Evolutionary conservation across 1,140 invertebrate species (phyloP).

Genomic region (Aphis craccivora): DNA sequence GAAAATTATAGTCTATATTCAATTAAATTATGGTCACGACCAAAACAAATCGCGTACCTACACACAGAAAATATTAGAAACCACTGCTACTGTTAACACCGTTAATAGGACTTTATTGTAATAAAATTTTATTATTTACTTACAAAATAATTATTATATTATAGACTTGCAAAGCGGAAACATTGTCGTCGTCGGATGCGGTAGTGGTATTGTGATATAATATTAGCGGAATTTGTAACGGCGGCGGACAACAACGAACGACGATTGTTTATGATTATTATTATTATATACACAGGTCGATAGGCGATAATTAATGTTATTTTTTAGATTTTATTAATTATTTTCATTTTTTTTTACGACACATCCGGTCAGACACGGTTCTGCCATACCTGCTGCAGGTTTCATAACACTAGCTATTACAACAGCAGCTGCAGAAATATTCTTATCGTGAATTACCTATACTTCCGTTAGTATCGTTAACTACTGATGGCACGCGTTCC

Average conservation of each 20-base stretch:
- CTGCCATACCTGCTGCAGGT: not conserved
- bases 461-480: not conserved
- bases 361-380: not conserved
- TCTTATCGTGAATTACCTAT: constrained; percentile 23
- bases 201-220: not conserved
- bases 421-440: not conserved
- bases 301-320: not conserved
- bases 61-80: not conserved
- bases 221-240: not conserved
- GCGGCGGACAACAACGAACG: constrained; percentile 30
- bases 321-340: not conserved
- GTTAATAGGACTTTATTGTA: not conserved
- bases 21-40: not conserved
- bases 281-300: not conserved
- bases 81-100: not conserved
- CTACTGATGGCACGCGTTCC: not conserved
- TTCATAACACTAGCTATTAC: not conserved
- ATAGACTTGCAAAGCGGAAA: not conserved
- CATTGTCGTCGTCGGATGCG: not conserved
- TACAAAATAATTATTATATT: not conserved
- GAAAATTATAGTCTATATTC: not conserved
- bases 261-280: constrained; percentile 1
- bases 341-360: not conserved
- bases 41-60: not conserved
- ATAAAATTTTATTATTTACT: not conserved